Evolutionary conservation across 2,888 invertebrate species (phyloP), one percentile per base, ranked within the genome.

Genomic region (Cerceris rybyensis): DNA sequence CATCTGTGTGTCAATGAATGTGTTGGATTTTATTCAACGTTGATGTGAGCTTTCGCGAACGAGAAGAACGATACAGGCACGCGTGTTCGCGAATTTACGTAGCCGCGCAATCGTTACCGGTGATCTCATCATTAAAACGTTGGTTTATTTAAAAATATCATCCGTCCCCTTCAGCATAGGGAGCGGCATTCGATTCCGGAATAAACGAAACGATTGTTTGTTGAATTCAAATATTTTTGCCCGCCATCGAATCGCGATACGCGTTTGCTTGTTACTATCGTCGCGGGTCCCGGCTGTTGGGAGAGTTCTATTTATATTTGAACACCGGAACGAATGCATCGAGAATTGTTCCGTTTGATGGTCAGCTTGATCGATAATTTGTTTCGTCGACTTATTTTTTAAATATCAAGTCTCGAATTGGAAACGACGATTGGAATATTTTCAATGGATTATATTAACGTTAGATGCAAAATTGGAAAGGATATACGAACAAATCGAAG

Each of bases 111-210:
- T 28, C 28, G 65, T 52, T 55, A 13, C 84, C 85, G 86, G 83
- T 88, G 88, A 89, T 89, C 88, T 87, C 88, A 87, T 89, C 88
- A 87, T 89, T 87, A 88, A 89, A 89, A 86, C 88, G 88, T 87
- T 88, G 88, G 90, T 91, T 90, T 90, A 88, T 88, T 89, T 86
- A 87, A 90, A 90, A 90, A 90, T n/a, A 50, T 50, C 50, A n/a
- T 50, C 9, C 50, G 50, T 50, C n/a, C 50, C n/a, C n/a, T n/a
- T 11, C 80, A 46, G 28, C 28, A 28, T 28, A 71, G 57, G 69
- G 70, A 70, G 77, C 82, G 78, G 81, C 83, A 78, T 80, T 82
- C 80, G 74, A 82, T 86, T 83, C 54, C 76, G 75, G 69, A 81
- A 78, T 65, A 74, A 80, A 78, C 74, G 60, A 67, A 58, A 75